Percentiles rank a stretch among this genome's conserved stretches.
Conservation (phyloP, 2,113 vertebrate genomes). For the Ailuropoda melanoleuca region DNA sequence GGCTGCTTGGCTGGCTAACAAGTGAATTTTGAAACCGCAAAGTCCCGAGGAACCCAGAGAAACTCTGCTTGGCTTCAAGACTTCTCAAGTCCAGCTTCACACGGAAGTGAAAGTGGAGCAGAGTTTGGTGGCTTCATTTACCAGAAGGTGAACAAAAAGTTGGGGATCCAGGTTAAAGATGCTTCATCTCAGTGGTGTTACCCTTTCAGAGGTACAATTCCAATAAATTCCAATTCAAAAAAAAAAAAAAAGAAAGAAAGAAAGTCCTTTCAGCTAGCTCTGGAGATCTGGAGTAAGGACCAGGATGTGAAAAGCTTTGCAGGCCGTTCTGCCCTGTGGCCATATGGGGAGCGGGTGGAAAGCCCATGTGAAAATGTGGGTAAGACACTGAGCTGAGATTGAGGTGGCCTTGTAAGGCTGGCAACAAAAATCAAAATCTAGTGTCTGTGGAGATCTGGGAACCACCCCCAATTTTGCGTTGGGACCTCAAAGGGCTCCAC, state of each 20-base stretch:
- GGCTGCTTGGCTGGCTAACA: constrained; percentile 93
- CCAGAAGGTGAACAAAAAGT: constrained; percentile 89
- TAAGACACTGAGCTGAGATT: not conserved
- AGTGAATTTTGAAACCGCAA: constrained; percentile 90
- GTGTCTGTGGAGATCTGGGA: not conserved
- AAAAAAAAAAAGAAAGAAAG: not conserved
- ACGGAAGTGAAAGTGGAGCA: constrained; percentile 85
- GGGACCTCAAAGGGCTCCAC: not conserved
- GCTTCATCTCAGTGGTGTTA: constrained; percentile 80
- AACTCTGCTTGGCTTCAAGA: not conserved
- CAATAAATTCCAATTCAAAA: not conserved
- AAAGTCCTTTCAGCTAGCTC: not conserved
- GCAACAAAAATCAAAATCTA: not conserved
- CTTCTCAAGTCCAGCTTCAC: not conserved
- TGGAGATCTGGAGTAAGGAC: not conserved
- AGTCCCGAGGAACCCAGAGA: constrained; percentile 83
- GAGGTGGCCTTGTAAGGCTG: not conserved
- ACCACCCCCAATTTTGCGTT: not conserved
- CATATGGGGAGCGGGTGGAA: not conserved
- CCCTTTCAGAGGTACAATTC: constrained; percentile 60
- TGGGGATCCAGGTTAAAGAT: constrained; percentile 81
- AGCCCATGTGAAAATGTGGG: not conserved
- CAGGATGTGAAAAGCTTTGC: not conserved
- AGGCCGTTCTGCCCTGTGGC: not conserved
- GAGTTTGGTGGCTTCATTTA: constrained; percentile 93